These are phyloP conservation scores for Drosophila sechellia DNA, from an alignment of 1,140 invertebrate genomes.

Conservation along the genomic window DNA sequence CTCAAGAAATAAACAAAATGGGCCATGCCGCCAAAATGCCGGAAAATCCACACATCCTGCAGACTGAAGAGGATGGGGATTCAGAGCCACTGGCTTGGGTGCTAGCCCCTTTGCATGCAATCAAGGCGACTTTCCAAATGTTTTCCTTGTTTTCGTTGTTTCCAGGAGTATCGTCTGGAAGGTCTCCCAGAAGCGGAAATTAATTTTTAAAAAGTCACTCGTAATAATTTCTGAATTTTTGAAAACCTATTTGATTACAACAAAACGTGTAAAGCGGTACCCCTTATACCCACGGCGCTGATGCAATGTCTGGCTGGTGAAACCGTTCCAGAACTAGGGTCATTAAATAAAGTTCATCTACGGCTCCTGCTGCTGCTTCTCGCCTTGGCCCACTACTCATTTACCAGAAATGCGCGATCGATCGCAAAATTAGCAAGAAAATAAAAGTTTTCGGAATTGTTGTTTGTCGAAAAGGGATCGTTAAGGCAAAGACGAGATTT, in stretches of 20 bases:
- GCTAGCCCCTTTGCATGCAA: constrained; percentile 75
- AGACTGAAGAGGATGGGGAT: constrained; percentile 11
- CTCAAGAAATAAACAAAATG: constrained; percentile 80
- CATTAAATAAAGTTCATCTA: constrained; percentile 81
- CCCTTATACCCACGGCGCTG: constrained; percentile 21
- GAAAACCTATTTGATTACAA: constrained; percentile 82
- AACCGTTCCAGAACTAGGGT: constrained; percentile 38
- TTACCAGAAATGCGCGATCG: constrained; percentile 49
- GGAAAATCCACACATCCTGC: constrained; percentile 80
- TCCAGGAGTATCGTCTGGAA: constrained; percentile 22
- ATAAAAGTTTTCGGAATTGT: no score
- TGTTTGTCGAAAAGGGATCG: no score
- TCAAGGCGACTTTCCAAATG: constrained; percentile 53
- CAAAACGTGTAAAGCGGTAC: constrained; percentile 67
- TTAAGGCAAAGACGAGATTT: no score
- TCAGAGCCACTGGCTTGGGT: neutral
- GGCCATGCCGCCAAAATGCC: constrained; percentile 66
- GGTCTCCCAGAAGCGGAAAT: constrained; percentile 61
- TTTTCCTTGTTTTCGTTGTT: constrained; percentile 17
- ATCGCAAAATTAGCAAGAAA: constrained; percentile 45
- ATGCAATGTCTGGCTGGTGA: constrained; percentile 34
- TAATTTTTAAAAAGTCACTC: constrained; percentile 75
- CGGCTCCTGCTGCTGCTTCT: constrained; percentile 49
- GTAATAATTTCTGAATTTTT: constrained; percentile 82
- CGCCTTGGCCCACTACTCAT: constrained; percentile 7